phyloP scores from a whole-genome alignment of 2,888 invertebrate species.

The Eupithecia subumbrata region DNA sequence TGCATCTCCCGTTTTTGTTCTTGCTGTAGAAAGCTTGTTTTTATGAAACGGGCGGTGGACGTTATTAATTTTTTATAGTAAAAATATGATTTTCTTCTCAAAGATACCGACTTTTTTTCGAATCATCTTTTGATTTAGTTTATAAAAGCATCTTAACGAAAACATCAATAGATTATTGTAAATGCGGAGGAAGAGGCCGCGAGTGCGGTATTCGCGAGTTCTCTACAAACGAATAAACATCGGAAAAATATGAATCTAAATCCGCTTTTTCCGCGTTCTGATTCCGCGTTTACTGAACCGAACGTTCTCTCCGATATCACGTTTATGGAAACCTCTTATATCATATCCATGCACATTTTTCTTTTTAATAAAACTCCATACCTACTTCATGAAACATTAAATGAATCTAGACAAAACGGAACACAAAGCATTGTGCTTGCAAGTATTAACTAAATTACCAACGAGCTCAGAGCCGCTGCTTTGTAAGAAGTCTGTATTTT shows the following conservation, averaged over 20 bases:
- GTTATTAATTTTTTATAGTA: not conserved
- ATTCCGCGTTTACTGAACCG: constrained; percentile 44
- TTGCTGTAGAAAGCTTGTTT: not conserved
- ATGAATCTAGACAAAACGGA: not conserved
- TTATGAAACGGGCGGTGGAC: not conserved
- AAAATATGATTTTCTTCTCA: not conserved
- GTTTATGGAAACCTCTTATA: not conserved
- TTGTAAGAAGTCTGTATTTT: constrained; percentile 25
- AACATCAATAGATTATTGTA: constrained; percentile 3
- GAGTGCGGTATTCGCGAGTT: constrained; percentile 54
- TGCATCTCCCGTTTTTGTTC: not conserved
- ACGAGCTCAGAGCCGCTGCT: constrained; percentile 34
- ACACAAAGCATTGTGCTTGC: not conserved
- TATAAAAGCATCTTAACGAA: not conserved
- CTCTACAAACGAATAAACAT: constrained; percentile 57
- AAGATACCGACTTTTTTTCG: not conserved
- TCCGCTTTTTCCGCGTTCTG: constrained; percentile 39
- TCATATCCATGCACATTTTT: not conserved
- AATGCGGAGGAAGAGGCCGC: constrained; percentile 23
- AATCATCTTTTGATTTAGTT: not conserved
- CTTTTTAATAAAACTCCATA: not conserved
- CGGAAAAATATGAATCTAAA: constrained; percentile 50
- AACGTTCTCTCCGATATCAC: not conserved
- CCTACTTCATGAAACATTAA: not conserved
- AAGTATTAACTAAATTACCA: constrained; percentile 28